Evolutionary conservation across 2,113 vertebrate species (phyloP), one percentile per base, ranked within the genome.

Genomic region (Lepus americanus): DNA sequence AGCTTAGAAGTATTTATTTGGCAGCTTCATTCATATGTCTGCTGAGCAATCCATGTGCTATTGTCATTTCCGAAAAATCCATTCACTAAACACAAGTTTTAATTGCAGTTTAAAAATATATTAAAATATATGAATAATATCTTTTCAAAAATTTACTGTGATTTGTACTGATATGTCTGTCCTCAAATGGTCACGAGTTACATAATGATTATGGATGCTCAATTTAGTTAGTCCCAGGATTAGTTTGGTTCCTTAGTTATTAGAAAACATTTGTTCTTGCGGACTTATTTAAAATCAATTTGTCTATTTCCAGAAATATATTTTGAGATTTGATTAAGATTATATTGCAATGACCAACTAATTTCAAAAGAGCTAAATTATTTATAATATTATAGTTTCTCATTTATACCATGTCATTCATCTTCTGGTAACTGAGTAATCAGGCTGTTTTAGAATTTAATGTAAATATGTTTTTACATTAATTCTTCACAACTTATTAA

Each of bases 361-460:
- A 87, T 95, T 92, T 89, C 63, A 86, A 77, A 78, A 77, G 7
- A 63, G 3, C 14, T 63, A 70, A 92, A 87, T 87, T 73, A 83
- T 67, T 73, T 87, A 79, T 9, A 79, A 22, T 33, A 88, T 84
- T 88, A 89, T 66, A 90, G 3, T 10, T 73, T 78, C 29, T 25
- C 29, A 77, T 69, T 87, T 96, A n/a, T 83, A 73, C 90, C 13
- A 78, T 78, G 27, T 22, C 55, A 87, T 78, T 94, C 83, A 79
- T 80, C 55, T 23, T 85, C 8, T 70, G n/a, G 55, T 1, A 87
- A 87, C 55, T 83, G 70, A 72, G 16, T 72, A 87, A 83, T 87
- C 49, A 86, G 49, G 1, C 5, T 87, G 13, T 36, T 90, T 73
- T 31, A 61, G 8, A 92, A 94, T 83, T 83, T 90, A 8, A 3